Conservation (phyloP, 2,797 vertebrate species). For the Myotis vivesi region DNA sequence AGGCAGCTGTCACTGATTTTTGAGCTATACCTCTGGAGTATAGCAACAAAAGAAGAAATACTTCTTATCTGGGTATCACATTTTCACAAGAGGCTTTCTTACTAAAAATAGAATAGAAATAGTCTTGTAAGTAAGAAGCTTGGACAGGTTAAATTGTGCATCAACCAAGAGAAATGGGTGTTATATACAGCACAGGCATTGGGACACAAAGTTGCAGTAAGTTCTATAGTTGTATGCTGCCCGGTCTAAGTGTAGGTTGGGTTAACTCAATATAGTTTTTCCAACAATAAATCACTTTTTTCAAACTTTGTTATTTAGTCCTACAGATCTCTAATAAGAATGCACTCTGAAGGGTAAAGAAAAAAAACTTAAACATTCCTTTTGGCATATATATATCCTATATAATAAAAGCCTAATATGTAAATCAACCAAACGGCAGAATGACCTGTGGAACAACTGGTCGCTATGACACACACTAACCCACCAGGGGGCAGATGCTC, state of each 20-base stretch:
- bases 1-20: constrained; percentile 29
- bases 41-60: not conserved
- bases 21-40: not conserved
- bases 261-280: not conserved
- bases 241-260: not conserved
- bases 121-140: not conserved
- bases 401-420: too few species aligned
- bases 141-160: not conserved
- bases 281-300: not conserved
- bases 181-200: fast-evolving
- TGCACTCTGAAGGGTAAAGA: not conserved
- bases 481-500: too few species aligned
- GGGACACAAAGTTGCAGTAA: not conserved
- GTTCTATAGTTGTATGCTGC: not conserved
- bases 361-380: not conserved
- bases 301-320: not conserved
- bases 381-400: not conserved
- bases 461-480: too few species aligned
- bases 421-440: too few species aligned
- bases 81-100: constrained; percentile 31
- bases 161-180: not conserved
- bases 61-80: not conserved
- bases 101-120: not conserved
- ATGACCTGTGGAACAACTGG: too few species aligned
- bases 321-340: not conserved